Conservation (phyloP, 2,113 vertebrate species). For the Ailuropoda melanoleuca region DNA sequence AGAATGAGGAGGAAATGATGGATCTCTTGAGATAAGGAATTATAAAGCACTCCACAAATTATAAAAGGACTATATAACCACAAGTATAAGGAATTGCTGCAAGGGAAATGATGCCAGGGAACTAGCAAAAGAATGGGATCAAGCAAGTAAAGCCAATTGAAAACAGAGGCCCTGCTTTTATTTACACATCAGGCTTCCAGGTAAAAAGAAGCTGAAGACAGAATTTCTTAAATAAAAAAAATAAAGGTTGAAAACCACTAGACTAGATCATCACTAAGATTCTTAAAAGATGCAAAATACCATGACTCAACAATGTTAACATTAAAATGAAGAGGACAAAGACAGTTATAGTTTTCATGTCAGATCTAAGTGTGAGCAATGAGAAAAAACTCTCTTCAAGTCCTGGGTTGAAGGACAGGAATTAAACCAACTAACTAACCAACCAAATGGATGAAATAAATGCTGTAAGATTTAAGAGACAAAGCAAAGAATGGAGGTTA, state of each 20-base stretch:
- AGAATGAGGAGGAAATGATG: not conserved
- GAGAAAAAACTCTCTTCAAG: not conserved
- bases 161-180: not conserved
- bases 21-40: not conserved
- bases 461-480: slow-evolving; percentile 16
- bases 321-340: not conserved
- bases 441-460: slow-evolving; percentile 22
- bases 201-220: not conserved
- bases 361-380: slow-evolving; percentile 14
- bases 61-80: not conserved
- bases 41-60: not conserved
- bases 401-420: not conserved
- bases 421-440: not conserved
- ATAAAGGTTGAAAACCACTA: not conserved
- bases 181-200: not conserved
- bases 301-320: slow-evolving; percentile 3
- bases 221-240: not conserved
- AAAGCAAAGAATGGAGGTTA: not conserved
- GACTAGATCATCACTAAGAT: not conserved
- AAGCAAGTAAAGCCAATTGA: not conserved
- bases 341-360: not conserved
- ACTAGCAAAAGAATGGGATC: not conserved
- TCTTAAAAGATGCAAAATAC: not conserved
- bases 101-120: not conserved
- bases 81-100: not conserved